These are phyloP conservation scores for Rhingia rostrata DNA, from an alignment of 2,888 invertebrate species.

Conservation along the genomic window DNA sequence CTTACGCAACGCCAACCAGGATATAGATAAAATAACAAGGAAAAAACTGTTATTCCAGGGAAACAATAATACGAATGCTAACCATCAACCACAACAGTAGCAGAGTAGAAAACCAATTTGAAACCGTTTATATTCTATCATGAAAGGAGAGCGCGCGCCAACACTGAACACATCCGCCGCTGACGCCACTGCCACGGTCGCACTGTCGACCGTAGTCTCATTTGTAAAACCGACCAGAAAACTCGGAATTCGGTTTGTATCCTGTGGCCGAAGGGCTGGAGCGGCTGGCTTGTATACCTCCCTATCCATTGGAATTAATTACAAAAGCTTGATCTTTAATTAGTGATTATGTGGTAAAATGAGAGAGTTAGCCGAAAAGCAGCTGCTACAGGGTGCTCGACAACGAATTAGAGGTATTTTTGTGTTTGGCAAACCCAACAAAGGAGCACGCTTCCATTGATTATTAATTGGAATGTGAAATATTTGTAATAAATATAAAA, in stretches of 20 bases:
- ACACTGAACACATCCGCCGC: constrained; percentile 40
- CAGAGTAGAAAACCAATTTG: constrained; percentile 70
- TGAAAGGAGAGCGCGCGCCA: constrained; percentile 44
- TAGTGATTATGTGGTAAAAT: constrained; percentile 70
- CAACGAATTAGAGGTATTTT: constrained; percentile 18
- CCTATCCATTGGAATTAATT: constrained; percentile 50
- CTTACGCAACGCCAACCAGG: constrained; percentile 12
- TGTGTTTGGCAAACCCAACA: constrained; percentile 5
- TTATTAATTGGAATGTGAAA: constrained; percentile 70
- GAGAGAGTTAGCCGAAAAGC: constrained; percentile 23
- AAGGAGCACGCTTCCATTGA: constrained; percentile 55
- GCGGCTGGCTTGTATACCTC: not conserved
- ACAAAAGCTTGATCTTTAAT: constrained; percentile 72
- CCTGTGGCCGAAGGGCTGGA: constrained; percentile 44
- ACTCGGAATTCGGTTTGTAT: constrained; percentile 66
- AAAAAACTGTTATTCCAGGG: constrained; percentile 47
- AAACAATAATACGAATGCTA: constrained; percentile 68
- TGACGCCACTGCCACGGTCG: constrained; percentile 1
- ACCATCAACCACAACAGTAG: constrained; percentile 57
- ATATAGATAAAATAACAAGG: constrained; percentile 12
- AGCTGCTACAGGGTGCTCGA: constrained; percentile 11
- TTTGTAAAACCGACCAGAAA: constrained; percentile 68
- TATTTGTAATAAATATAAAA: constrained; percentile 53
- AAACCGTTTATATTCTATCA: constrained; percentile 70
- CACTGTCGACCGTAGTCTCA: constrained; percentile 49